These are phyloP conservation scores for Phasia obesa DNA, from an alignment of 2,888 invertebrate genomes.

Conservation along the genomic window DNA sequence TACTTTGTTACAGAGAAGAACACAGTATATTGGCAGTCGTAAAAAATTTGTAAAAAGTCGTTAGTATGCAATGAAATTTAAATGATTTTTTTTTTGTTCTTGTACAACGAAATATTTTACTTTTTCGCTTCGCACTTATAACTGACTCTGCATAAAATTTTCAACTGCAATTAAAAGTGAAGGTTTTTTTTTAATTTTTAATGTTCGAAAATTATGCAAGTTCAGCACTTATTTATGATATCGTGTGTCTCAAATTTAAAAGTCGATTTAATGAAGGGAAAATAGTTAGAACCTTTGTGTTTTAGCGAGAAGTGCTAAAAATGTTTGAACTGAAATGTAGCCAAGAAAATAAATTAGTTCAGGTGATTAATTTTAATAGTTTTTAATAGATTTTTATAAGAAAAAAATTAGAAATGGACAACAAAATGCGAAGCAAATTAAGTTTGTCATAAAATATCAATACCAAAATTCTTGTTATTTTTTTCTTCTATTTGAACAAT, in stretches of 20 bases:
- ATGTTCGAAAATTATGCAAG: constrained; percentile 7
- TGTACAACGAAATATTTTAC: constrained; percentile 1
- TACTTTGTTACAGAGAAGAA: background rate
- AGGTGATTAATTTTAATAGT: too few relatives aligned
- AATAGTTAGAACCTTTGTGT: too few relatives aligned
- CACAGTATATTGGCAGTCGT: constrained; percentile 19
- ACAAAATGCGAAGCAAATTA: too few relatives aligned
- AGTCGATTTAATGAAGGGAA: too few relatives aligned
- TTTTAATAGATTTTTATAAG: too few relatives aligned
- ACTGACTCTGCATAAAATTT: constrained; percentile 42
- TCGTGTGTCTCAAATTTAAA: background rate
- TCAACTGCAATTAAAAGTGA: constrained; percentile 55
- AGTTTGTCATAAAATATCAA: too few relatives aligned
- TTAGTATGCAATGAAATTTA: constrained; percentile 55
- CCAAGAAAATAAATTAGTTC: too few relatives aligned
- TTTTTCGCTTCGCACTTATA: constrained; percentile 36
- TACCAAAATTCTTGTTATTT: too few relatives aligned
- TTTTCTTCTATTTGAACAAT: too few relatives aligned
- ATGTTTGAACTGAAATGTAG: too few relatives aligned
- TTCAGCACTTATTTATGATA: constrained; percentile 17
- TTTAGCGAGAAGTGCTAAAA: too few relatives aligned
- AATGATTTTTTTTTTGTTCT: constrained; percentile 34
- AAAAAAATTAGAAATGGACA: too few relatives aligned
- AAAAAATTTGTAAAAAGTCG: constrained; percentile 51
- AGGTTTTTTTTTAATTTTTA: constrained; percentile 15